Evolutionary conservation across 2,113 vertebrate genomes (phyloP), one percentile per base, ranked within the genome.

Genomic region (Gobius niger): DNA sequence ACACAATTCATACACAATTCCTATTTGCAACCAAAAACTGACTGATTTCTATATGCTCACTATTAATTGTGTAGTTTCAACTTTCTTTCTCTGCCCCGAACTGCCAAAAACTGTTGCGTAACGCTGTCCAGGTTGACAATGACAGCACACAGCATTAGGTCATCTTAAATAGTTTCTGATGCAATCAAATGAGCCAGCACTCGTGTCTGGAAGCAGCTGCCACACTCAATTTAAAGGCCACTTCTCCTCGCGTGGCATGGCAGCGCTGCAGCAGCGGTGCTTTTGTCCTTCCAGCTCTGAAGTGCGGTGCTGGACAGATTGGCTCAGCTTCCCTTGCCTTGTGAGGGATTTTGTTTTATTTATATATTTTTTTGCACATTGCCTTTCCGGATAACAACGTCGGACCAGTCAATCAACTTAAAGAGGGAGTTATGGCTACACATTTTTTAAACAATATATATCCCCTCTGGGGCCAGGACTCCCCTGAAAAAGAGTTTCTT

Each of bases 391-490:
- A 74, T 64, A 64, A 42, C 2, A 7, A 56, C 67, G 44, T 56
- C 70, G 77, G 0, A 9, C 42, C 76, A 78, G 75, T 87, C 78
- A 85, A 83, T 86, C 68, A 73, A 64, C 69, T 68, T 50, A 34
- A 41, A 63, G 57, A 80, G 50, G 18, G 82, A 51, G 19, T 57
- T 44, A 71, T 68, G 42, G 24, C 24, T n/a, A n/a, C n/a, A n/a
- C n/a, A n/a, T n/a, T n/a, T n/a, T n/a, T n/a, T n/a, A n/a, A n/a
- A n/a, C n/a, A n/a, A n/a, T n/a, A n/a, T n/a, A n/a, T n/a, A n/a
- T n/a, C n/a, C n/a, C n/a, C n/a, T n/a, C n/a, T n/a, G n/a, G n/a
- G n/a, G n/a, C n/a, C n/a, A n/a, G n/a, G n/a, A n/a, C n/a, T n/a
- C n/a, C n/a, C n/a, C n/a, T n/a, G n/a, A n/a, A n/a, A n/a, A n/a